Percentiles rank a stretch among this genome's conserved stretches.
Evolutionary conservation across 2,797 vertebrate species (phyloP).

Genomic region (Luscinia luscinia): DNA sequence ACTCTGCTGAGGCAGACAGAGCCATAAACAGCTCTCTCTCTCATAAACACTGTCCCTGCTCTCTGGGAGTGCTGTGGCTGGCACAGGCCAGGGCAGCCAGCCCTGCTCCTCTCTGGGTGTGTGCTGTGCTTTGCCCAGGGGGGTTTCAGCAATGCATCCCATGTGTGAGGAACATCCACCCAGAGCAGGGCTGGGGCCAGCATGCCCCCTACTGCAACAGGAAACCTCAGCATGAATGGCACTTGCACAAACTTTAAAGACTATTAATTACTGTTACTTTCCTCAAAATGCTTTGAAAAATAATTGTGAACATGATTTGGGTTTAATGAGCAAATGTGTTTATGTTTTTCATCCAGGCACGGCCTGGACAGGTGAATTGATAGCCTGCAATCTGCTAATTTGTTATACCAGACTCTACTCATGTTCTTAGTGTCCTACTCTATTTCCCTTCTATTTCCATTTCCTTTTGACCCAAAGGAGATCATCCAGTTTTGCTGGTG

Average conservation of each 20-base stretch:
- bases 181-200: background rate
- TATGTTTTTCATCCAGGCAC: background rate
- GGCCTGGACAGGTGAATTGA: background rate
- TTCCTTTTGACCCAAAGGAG: background rate
- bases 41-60: background rate
- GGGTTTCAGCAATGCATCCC: background rate
- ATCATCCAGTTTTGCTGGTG: background rate
- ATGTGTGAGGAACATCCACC: background rate
- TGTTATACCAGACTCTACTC: background rate
- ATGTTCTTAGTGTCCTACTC: background rate
- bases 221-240: background rate
- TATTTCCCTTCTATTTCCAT: background rate
- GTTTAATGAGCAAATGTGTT: background rate
- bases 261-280: background rate
- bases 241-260: background rate
- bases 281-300: background rate
- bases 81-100: background rate
- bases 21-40: conserved; percentile 1
- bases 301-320: background rate
- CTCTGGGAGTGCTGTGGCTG: background rate
- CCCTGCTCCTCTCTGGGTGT: background rate
- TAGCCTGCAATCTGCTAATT: background rate
- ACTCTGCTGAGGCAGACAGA: background rate
- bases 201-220: background rate
- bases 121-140: background rate